A percentile compares a stretch with the other conserved stretches of the same genome.
Conservation (phyloP, 2,888 invertebrate species). For the Stegophylla sp. region DNA sequence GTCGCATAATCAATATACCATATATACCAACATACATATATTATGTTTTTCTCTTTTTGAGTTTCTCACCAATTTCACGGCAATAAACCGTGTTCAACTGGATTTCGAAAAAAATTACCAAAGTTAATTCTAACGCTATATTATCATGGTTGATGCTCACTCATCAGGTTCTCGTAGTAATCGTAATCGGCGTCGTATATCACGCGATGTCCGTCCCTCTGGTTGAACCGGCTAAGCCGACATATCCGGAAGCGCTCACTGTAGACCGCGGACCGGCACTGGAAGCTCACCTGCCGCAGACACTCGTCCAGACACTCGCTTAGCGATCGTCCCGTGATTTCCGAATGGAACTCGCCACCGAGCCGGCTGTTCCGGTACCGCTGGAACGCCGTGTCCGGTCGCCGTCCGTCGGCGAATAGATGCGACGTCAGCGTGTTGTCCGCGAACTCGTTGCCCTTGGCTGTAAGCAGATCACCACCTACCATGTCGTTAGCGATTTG, state of each 20-base stretch:
- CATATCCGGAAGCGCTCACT: constrained; percentile 86
- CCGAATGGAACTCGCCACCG: constrained; percentile 87
- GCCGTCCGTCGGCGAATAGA: constrained; percentile 79
- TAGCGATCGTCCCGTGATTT: constrained; percentile 84
- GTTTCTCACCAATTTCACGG: too few relatives aligned
- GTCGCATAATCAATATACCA: too few relatives aligned
- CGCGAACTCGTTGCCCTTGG: constrained; percentile 86
- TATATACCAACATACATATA: too few relatives aligned
- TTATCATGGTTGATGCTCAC: too few relatives aligned
- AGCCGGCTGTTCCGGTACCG: constrained; percentile 84
- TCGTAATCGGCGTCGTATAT: constrained; percentile 91
- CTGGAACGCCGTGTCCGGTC: constrained; percentile 89
- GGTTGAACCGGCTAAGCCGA: constrained; percentile 83
- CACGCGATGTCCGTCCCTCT: constrained; percentile 84
- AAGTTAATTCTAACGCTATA: too few relatives aligned
- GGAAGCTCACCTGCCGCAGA: constrained; percentile 85
- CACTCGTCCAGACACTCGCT: constrained; percentile 92
- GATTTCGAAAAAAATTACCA: too few relatives aligned
- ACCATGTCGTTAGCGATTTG: constrained; percentile 47
- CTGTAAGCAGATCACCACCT: constrained; percentile 65
- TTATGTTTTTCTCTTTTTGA: too few relatives aligned
- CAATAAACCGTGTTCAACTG: too few relatives aligned
- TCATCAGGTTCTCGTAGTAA: constrained; percentile 91
- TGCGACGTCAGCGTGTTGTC: constrained; percentile 86
- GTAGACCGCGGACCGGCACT: constrained; percentile 87